These are phyloP conservation scores for Drosophila stalkeri DNA, from an alignment of 2,888 invertebrate species.

Conservation along the genomic window DNA sequence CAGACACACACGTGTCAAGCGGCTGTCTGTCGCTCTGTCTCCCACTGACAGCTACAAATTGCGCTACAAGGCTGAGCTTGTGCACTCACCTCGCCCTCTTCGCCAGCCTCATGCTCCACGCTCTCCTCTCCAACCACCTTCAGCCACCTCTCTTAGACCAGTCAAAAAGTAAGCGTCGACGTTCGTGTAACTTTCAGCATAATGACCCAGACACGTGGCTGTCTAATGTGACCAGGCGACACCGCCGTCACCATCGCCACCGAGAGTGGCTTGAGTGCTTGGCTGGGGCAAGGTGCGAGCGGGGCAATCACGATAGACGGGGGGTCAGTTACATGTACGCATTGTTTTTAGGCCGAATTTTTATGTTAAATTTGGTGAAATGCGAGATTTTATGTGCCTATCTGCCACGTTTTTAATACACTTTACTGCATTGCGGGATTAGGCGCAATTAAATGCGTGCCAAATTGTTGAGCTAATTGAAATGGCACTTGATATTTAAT, in stretches of 20 bases:
- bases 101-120: not conserved
- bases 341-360: slow-evolving; percentile 63
- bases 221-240: slow-evolving; percentile 74
- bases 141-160: not conserved
- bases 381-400: slow-evolving; percentile 47
- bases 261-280: slow-evolving; percentile 20
- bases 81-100: not conserved
- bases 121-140: not conserved
- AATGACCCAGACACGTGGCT: slow-evolving; percentile 83
- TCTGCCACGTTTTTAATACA: slow-evolving; percentile 75
- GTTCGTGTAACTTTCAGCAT: slow-evolving; percentile 80
- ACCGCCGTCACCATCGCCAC: not conserved
- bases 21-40: slow-evolving; percentile 36
- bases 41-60: slow-evolving; percentile 81
- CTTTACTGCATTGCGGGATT: slow-evolving; percentile 74
- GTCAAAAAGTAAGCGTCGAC: slow-evolving; percentile 67
- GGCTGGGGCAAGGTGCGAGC: slow-evolving; percentile 9
- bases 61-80: slow-evolving; percentile 66
- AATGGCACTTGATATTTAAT: slow-evolving; percentile 71
- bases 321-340: slow-evolving; percentile 42
- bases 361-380: slow-evolving; percentile 75
- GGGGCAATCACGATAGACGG: not conserved
- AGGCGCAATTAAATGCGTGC: slow-evolving; percentile 72
- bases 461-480: slow-evolving; percentile 74
- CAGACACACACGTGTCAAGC: slow-evolving; percentile 65